Percentiles rank a stretch among this genome's conserved stretches.
phyloP scores from a whole-genome alignment of 2,113 vertebrate genomes.

The Actenoides lindsayi region DNA sequence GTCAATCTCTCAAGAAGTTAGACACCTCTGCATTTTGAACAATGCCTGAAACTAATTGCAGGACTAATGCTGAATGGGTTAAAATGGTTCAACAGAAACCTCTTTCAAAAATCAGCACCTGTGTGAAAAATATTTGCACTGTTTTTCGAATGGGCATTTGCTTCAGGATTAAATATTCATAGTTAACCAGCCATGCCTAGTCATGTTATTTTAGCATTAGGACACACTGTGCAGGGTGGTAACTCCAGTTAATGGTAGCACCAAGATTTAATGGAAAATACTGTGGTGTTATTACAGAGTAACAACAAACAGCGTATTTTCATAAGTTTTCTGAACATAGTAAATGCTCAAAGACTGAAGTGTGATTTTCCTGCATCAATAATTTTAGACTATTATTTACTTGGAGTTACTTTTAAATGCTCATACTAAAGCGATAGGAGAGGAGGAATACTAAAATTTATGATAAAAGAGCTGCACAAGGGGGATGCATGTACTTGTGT shows the following conservation, averaged over 20 bases:
- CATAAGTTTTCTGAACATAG: not conserved
- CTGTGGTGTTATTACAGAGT: not conserved
- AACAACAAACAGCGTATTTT: not conserved
- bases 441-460: not conserved
- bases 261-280: not conserved
- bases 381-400: not conserved
- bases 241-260: not conserved
- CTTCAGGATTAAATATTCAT: not conserved
- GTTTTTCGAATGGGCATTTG: not conserved
- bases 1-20: not conserved
- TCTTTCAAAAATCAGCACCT: not conserved
- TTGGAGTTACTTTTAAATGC: not conserved
- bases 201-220: not conserved
- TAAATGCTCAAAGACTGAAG: not conserved
- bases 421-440: not conserved
- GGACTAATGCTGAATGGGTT: not conserved
- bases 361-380: not conserved
- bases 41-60: not conserved
- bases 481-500: fast-evolving
- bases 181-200: not conserved
- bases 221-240: not conserved
- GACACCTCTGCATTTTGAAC: not conserved
- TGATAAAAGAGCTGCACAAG: not conserved
- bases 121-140: not conserved
- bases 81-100: not conserved